Evolutionary conservation across 2,888 invertebrate species (phyloP).

Genomic region (Ecliptopera silaceata): DNA sequence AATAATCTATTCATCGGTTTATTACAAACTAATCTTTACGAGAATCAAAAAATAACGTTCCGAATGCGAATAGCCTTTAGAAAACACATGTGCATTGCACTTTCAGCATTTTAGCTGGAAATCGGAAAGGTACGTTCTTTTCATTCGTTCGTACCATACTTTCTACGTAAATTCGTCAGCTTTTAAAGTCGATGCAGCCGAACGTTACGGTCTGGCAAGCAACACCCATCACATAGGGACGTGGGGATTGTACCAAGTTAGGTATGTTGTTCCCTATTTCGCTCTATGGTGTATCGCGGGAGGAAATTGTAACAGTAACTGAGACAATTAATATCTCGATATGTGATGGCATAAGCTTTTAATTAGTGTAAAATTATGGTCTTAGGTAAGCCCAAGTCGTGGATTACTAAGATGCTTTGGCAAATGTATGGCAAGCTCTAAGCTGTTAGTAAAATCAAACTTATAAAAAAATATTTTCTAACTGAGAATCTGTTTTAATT

Average conservation of each 20-base stretch:
- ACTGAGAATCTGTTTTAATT: too few species aligned
- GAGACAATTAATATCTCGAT: background rate
- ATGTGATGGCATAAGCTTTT: too few species aligned
- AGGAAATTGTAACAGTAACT: constrained; percentile 11
- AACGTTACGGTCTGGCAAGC: constrained; percentile 71
- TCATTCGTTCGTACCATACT: background rate
- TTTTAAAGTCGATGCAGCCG: constrained; percentile 61
- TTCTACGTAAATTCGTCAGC: constrained; percentile 44
- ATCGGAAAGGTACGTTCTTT: background rate
- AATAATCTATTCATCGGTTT: background rate
- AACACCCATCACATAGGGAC: constrained; percentile 55
- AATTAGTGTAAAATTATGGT: too few species aligned
- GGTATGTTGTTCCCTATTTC: constrained; percentile 14
- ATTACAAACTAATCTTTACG: background rate
- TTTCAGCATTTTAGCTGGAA: too few species aligned
- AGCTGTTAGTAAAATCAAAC: too few species aligned
- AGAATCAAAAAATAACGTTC: background rate
- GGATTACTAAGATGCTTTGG: too few species aligned
- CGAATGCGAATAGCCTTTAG: background rate
- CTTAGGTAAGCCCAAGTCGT: too few species aligned
- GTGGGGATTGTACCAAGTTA: constrained; percentile 71
- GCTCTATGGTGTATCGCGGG: constrained; percentile 5
- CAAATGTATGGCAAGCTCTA: too few species aligned
- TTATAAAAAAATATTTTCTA: too few species aligned
- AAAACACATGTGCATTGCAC: background rate